Percentiles rank a stretch among this genome's conserved stretches.
These are phyloP conservation scores for Blennius ocellaris DNA, from an alignment of 2,113 vertebrate species.

Conservation along the genomic window DNA sequence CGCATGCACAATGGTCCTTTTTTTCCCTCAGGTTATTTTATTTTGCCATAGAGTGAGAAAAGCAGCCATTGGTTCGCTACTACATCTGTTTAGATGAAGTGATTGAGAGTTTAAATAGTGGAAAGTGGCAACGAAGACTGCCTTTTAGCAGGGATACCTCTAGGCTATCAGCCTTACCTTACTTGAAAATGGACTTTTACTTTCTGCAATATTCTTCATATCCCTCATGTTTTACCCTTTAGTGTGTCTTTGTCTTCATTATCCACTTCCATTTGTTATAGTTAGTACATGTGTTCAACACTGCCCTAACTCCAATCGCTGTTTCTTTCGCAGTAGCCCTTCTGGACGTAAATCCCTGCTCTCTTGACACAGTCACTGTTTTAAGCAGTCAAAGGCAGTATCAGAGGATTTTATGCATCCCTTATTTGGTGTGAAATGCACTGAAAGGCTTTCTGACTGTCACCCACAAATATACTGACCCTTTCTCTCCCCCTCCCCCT, in stretches of 20 bases:
- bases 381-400: conserved; percentile 32
- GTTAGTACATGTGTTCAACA: conserved; percentile 32
- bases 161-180: conserved; percentile 9
- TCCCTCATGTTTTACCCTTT: conserved; percentile 32
- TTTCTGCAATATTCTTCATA: conserved; percentile 17
- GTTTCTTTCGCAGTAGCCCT: conserved; percentile 31
- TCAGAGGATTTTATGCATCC: conserved; percentile 37
- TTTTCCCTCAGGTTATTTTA: conserved; percentile 33
- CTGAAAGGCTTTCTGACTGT: conserved; percentile 49
- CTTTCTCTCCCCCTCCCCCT: conserved; percentile 72
- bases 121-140: conserved; percentile 35
- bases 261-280: conserved; percentile 41
- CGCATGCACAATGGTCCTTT: conserved; percentile 1
- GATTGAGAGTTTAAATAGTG: conserved; percentile 14
- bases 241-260: conserved; percentile 36
- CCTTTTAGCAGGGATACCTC: conserved; percentile 7
- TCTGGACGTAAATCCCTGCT: conserved; percentile 17
- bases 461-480: conserved; percentile 65
- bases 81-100: conserved; percentile 34
- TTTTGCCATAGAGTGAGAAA: conserved; percentile 21
- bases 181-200: conserved; percentile 30
- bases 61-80: conserved; percentile 25
- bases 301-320: conserved; percentile 42
- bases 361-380: conserved; percentile 44
- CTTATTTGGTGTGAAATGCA: conserved; percentile 39